Conservation (phyloP, 2,113 vertebrate genomes). For the Taurulus bubalis region DNA sequence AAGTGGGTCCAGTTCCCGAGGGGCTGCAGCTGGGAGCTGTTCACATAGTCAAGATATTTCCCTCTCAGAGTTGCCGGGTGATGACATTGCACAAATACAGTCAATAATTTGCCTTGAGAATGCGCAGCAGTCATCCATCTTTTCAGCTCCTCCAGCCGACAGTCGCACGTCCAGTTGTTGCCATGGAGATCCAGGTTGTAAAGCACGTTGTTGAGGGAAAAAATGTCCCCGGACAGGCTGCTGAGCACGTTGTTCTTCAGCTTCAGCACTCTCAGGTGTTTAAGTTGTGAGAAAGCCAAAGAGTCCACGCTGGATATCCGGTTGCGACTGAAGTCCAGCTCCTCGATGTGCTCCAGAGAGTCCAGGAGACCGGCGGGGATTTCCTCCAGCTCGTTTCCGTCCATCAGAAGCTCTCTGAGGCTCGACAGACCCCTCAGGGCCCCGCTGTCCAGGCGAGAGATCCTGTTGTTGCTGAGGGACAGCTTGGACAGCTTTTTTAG, state of each 20-base stretch:
- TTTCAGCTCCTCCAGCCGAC: constrained; percentile 88
- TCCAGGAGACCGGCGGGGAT: constrained; percentile 88
- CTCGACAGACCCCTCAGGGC: constrained; percentile 87
- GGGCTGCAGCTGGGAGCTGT: constrained; percentile 85
- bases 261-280: constrained; percentile 87
- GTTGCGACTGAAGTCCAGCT: constrained; percentile 91
- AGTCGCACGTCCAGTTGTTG: constrained; percentile 96
- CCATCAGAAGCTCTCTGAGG: constrained; percentile 88
- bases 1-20: constrained; percentile 68
- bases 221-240: constrained; percentile 87
- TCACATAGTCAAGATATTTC: constrained; percentile 92
- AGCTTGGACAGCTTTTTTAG: constrained; percentile 88
- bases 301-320: constrained; percentile 84
- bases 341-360: constrained; percentile 88
- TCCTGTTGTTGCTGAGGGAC: constrained; percentile 89
- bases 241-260: constrained; percentile 89
- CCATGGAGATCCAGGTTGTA: constrained; percentile 91
- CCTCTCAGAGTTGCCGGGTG: constrained; percentile 87
- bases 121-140: constrained; percentile 90
- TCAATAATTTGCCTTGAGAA: constrained; percentile 89
- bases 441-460: constrained; percentile 84
- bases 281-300: constrained; percentile 82
- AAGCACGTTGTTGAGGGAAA: constrained; percentile 86
- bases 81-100: constrained; percentile 90
- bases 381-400: constrained; percentile 88